phyloP scores from a whole-genome alignment of 2,888 invertebrate genomes.

The Reticulitermes lucifugus region DNA sequence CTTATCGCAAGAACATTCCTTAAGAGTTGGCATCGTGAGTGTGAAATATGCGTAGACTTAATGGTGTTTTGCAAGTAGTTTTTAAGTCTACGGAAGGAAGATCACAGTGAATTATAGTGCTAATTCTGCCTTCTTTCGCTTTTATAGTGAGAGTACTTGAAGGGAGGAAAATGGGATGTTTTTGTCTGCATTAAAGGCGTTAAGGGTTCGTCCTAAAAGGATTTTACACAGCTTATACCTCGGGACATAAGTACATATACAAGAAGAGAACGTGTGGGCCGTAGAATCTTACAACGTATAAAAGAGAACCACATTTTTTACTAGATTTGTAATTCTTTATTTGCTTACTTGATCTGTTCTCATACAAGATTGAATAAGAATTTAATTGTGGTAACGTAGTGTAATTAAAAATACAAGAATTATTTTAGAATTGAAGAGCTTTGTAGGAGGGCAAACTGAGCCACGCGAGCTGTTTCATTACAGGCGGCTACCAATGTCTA shows the following conservation, averaged over 20 bases:
- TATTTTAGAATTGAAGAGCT: background rate
- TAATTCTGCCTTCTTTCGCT: conserved; percentile 7
- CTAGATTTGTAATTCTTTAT: background rate
- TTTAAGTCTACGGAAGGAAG: background rate
- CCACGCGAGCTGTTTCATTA: too few relatives aligned
- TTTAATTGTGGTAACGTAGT: background rate
- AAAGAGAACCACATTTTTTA: background rate
- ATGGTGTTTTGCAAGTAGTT: conserved; percentile 25
- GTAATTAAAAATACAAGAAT: background rate
- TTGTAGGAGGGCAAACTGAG: background rate
- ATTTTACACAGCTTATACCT: background rate
- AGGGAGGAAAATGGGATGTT: background rate
- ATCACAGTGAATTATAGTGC: conserved; percentile 13
- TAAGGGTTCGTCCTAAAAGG: background rate
- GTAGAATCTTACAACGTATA: background rate
- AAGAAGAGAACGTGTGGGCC: background rate
- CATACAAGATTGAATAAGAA: background rate
- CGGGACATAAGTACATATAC: background rate
- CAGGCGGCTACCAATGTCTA: too few relatives aligned
- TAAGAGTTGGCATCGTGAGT: background rate
- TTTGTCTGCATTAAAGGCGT: background rate
- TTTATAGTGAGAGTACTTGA: background rate
- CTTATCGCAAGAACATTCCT: conserved; percentile 11
- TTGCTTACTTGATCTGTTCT: background rate
- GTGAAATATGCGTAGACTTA: conserved; percentile 25